phyloP scores from a whole-genome alignment of 2,888 invertebrate genomes.

The Thyatira batis region DNA sequence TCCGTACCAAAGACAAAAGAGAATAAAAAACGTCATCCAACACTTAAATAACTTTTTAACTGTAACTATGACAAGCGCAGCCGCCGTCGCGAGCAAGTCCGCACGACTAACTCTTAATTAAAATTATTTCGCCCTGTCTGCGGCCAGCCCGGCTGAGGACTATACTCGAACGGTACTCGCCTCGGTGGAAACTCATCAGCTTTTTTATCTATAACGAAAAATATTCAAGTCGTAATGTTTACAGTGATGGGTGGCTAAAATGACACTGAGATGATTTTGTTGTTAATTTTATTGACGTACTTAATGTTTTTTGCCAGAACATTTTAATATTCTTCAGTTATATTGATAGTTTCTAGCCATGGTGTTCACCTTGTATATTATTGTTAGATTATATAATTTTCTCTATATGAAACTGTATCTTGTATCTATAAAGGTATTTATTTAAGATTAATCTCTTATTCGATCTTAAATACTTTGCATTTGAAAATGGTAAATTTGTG shows the following conservation, averaged over 20 bases:
- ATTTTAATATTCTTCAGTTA: not conserved
- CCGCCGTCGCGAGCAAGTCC: constrained; percentile 11
- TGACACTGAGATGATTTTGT: constrained; percentile 10
- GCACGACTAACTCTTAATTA: constrained; percentile 54
- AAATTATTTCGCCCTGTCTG: constrained; percentile 29
- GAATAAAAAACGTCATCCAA: constrained; percentile 18
- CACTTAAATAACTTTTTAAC: constrained; percentile 21
- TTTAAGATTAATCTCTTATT: no score
- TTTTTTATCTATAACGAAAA: constrained; percentile 35
- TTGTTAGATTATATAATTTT: no score
- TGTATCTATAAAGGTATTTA: no score
- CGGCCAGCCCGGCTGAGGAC: constrained; percentile 21
- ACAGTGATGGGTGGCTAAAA: constrained; percentile 23
- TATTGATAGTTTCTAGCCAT: no score
- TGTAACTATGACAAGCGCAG: constrained; percentile 26
- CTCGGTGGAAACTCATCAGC: constrained; percentile 28
- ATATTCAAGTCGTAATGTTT: constrained; percentile 27
- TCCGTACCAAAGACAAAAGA: not conserved
- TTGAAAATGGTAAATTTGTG: no score
- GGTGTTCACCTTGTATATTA: no score
- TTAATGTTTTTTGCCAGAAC: no score
- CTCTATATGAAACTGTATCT: no score
- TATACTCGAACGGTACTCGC: constrained; percentile 22
- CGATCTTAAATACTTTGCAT: no score
- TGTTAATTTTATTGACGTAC: no score